Base-by-base conservation (phyloP, 2,888 invertebrate genomes). In the Platycheirus albimanus region DNA sequence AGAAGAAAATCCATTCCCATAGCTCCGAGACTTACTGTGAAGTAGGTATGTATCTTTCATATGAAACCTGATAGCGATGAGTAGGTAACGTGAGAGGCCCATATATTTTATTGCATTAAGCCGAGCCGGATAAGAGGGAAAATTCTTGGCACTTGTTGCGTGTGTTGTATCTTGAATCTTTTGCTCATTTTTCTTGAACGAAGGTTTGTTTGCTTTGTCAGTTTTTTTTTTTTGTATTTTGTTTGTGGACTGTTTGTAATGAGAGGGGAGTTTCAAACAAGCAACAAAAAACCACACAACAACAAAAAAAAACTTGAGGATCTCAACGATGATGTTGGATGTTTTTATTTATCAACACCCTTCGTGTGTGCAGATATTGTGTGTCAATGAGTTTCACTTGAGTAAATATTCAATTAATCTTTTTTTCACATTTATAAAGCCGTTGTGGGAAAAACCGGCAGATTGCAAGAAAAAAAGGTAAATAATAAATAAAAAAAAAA, bases 331-430 rank as follows among this genome's bases (percentile, higher is more conserved):
- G n/a, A 17, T 33, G 17, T 51, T 51, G 15, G 28, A 15, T 28
- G 51, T 33, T 33, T 52, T 33, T 33, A 33, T 24, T 24, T 5
- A 24, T n/a, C 13, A n/a, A 13, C 13, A 51, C 4, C 24, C 13
- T 15, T 28, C 11, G 20, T 54, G 20, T 54, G 17, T 33, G 33
- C 17, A 33, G 17, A 70, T 63, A 71, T 72, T 66, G 58, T 78
- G 51, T 78, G 66, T 72, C 72, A 72, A 72, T 72, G 67, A 52
- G 67, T 79, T 79, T 69, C 79, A 74, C 67, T 79, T 74, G 74
- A 69, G 74, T 63, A 79, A 74, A 79, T 67, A 78, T 67, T 79
- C 33, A 52, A 56, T 38, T 36, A 36, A 56, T 54, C 1, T 13
- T 20, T 17, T n/a, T n/a, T 33, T 1, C 30, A 7, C 38, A 19